A percentile compares a stretch with the other conserved stretches of the same genome.
These are phyloP conservation scores for Alloplasta piceator DNA, from an alignment of 2,888 invertebrate genomes.

Conservation along the genomic window DNA sequence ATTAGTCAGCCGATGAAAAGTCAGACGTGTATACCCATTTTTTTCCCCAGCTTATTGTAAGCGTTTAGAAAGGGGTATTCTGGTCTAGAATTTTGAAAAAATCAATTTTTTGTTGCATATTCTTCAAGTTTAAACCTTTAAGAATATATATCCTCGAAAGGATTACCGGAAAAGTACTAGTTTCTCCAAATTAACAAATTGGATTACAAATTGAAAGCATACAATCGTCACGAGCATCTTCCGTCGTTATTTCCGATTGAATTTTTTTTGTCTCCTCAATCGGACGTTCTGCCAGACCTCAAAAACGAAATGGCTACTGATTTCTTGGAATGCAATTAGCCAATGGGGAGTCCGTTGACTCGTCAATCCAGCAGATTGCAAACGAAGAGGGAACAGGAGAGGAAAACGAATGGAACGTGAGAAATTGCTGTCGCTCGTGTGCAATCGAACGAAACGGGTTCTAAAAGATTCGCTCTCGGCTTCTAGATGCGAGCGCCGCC, in stretches of 20 bases:
- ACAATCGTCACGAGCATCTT: no score
- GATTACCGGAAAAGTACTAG: no score
- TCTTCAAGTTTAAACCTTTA: no score
- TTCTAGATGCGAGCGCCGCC: conserved; percentile 40
- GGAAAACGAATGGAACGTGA: conserved; percentile 56
- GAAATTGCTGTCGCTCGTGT: conserved; percentile 54
- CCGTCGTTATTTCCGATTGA: conserved; percentile 37
- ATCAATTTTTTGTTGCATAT: no score
- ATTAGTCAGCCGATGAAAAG: conserved; percentile 2
- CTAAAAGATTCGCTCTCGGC: conserved; percentile 56
- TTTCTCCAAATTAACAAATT: no score
- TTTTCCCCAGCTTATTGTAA: not conserved
- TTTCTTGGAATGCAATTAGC: conserved; percentile 59
- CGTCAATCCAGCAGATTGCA: conserved; percentile 40
- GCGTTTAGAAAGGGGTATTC: no score
- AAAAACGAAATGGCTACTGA: conserved; percentile 30
- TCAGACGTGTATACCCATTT: not conserved
- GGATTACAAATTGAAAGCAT: no score
- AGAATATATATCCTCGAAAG: no score
- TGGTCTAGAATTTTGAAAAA: no score
- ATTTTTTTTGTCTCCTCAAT: conserved; percentile 33
- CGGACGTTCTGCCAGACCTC: not conserved
- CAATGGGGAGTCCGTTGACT: conserved; percentile 39
- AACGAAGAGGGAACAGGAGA: not conserved
- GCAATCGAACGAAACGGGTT: conserved; percentile 63